A percentile compares a stretch with the other conserved stretches of the same genome.
These are phyloP conservation scores for Drosophila mercatorum DNA, from an alignment of 2,888 invertebrate genomes.

Conservation along the genomic window DNA sequence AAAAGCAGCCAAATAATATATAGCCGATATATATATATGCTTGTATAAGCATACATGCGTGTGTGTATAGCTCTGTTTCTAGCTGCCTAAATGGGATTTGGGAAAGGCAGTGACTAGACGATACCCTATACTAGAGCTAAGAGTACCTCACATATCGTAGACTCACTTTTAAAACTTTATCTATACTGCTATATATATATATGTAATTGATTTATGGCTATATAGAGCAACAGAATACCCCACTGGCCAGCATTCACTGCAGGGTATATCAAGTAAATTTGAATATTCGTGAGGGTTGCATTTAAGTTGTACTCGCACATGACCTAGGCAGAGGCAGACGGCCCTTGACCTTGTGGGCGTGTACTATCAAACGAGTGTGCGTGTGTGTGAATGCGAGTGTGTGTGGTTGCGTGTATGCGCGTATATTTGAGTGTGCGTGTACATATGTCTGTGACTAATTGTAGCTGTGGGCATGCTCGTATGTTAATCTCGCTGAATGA, in stretches of 20 bases:
- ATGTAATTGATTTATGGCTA: too few species aligned
- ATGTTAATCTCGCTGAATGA: slow-evolving; percentile 44
- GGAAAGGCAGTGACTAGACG: background rate
- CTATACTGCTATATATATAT: too few species aligned
- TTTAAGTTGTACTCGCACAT: slow-evolving; percentile 55
- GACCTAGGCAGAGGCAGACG: slow-evolving; percentile 67
- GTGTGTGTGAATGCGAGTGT: background rate
- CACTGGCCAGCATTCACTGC: background rate
- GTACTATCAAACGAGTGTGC: slow-evolving; percentile 21
- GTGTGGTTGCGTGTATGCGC: background rate
- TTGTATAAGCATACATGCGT: background rate
- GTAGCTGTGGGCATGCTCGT: slow-evolving; percentile 8
- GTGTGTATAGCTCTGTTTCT: slow-evolving; percentile 1
- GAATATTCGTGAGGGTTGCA: slow-evolving; percentile 51
- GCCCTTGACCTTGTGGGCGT: slow-evolving; percentile 73
- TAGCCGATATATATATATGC: background rate
- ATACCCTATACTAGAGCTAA: slow-evolving; percentile 3
- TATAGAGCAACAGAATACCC: background rate
- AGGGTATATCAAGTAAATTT: slow-evolving; percentile 51
- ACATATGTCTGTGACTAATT: slow-evolving; percentile 1
- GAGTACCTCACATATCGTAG: background rate
- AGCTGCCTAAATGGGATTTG: background rate
- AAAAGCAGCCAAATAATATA: slow-evolving; percentile 27
- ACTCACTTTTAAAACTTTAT: too few species aligned
- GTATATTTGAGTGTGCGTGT: slow-evolving; percentile 7